Evolutionary conservation across 2,888 invertebrate species (phyloP), one percentile per base, ranked within the genome.

Genomic region (Amphipyra berbera): DNA sequence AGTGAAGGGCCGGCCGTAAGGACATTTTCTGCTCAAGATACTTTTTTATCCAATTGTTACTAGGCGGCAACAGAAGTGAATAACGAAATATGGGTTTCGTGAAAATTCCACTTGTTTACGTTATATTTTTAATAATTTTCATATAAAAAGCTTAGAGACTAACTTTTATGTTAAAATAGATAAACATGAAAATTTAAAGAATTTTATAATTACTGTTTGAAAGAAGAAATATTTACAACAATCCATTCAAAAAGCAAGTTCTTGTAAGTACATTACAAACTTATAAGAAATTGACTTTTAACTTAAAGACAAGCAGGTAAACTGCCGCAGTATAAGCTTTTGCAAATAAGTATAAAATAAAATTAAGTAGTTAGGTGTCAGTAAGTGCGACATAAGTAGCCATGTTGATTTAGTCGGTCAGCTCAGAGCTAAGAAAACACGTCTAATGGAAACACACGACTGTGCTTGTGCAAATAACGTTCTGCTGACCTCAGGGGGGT

Each of bases 11-110:
- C 81, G 81, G 75, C 76, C 76, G 71, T 81, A 83, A 84, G 81
- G 84, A 81, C 83, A 69, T 77, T 78, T 78, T 87, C 85, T 83
- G 81, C 82, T 85, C 82, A 84, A 87, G 84, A 84, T 83, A 85
- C 85, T 85, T 86, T 88, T 87, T 87, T 88, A 88, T 88, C 82
- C 88, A 88, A 89, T 90, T 91, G 90, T 87, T 87, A 82, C 76
- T 83, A 82, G 54, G 64, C 41, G 76, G 82, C 71, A 78, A 82
- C 82, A 85, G 58, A 68, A 77, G 68, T 67, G 71, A 63, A 58
- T 76, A 75, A 76, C 52, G 57, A 78, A 79, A 79, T 74, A 73
- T 77, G 61, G 55, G 63, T 35, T 54, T 60, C 46, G 33, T 62
- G 40, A 61, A 68, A 49, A 62, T 57, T 63, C 47, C 50, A 38